Conservation (phyloP, 2,797 vertebrate genomes). For the Gila robusta region DNA sequence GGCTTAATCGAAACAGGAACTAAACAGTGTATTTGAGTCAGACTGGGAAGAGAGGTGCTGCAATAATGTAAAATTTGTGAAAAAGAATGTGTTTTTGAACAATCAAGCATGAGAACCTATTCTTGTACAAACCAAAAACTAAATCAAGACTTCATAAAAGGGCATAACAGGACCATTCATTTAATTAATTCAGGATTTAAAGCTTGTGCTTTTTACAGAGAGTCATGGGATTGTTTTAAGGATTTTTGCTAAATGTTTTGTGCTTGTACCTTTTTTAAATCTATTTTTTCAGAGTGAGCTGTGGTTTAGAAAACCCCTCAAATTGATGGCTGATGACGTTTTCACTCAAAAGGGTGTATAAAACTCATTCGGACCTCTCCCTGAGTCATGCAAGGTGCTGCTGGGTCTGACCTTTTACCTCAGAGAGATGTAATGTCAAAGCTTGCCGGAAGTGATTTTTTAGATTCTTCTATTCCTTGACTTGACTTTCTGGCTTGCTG, state of each 20-base stretch:
- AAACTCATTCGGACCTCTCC: not conserved
- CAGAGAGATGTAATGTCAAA: slow-evolving; percentile 27
- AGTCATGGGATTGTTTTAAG: not conserved
- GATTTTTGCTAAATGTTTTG: not conserved
- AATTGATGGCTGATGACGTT: slow-evolving; percentile 12
- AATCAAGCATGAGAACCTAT: no score
- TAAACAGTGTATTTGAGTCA: no score
- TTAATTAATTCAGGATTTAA: not conserved
- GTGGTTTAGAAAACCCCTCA: not conserved
- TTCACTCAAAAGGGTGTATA: not conserved
- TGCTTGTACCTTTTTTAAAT: not conserved
- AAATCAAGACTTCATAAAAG: no score
- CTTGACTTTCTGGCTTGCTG: slow-evolving; percentile 17
- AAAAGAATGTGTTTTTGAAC: no score
- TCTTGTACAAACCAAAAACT: no score
- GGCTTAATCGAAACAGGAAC: no score
- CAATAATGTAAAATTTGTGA: no score
- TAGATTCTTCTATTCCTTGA: slow-evolving; percentile 20
- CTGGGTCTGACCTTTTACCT: slow-evolving; percentile 33
- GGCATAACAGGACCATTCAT: not conserved
- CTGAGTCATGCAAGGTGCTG: slow-evolving; percentile 7
- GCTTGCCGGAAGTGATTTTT: slow-evolving; percentile 7
- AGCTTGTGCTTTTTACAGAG: not conserved
- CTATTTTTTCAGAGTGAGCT: slow-evolving; percentile 18
- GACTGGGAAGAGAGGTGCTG: no score